Percentiles rank a stretch among this genome's conserved stretches.
These are phyloP conservation scores for Maccullochella peelii DNA, from an alignment of 2,113 vertebrate species.

Conservation along the genomic window DNA sequence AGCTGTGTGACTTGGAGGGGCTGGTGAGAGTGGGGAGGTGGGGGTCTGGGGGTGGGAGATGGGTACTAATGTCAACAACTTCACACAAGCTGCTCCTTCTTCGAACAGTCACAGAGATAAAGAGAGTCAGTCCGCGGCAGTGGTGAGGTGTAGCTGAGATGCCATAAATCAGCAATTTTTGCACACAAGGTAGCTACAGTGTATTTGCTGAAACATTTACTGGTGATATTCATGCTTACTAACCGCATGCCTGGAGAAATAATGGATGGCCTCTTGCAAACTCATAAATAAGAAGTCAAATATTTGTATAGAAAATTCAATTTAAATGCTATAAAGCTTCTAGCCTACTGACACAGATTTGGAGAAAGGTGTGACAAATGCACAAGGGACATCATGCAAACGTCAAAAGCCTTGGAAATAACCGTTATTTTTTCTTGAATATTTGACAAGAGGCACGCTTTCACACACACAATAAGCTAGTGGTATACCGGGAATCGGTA, in stretches of 20 bases:
- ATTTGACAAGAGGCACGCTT: conserved; percentile 68
- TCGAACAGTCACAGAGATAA: conserved; percentile 28
- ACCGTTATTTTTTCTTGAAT: conserved; percentile 31
- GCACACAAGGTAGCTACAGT: conserved; percentile 21
- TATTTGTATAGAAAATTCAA: conserved; percentile 58
- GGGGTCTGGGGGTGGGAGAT: conserved; percentile 17
- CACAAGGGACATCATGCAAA: conserved; percentile 39
- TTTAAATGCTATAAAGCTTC: conserved; percentile 34
- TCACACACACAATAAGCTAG: conserved; percentile 61
- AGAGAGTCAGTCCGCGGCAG: conserved; percentile 1
- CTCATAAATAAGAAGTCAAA: conserved; percentile 44
- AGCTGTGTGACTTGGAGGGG: conserved; percentile 76
- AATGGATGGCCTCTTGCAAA: conserved; percentile 12
- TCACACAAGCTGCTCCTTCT: conserved; percentile 73
- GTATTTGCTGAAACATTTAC: conserved; percentile 33
- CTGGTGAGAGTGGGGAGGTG: conserved; percentile 20
- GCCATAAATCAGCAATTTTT: conserved; percentile 42
- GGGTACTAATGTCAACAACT: conserved; percentile 76
- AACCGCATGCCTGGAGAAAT: conserved; percentile 30
- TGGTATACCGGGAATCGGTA: conserved; percentile 75
- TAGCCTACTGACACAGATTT: conserved; percentile 76
- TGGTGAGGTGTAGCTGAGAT: not conserved
- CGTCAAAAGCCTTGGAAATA: conserved; percentile 54
- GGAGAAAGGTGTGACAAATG: conserved; percentile 44
- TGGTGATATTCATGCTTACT: conserved; percentile 27